phyloP scores from a whole-genome alignment of 1,140 invertebrate genomes.

The Lerema accius region DNA sequence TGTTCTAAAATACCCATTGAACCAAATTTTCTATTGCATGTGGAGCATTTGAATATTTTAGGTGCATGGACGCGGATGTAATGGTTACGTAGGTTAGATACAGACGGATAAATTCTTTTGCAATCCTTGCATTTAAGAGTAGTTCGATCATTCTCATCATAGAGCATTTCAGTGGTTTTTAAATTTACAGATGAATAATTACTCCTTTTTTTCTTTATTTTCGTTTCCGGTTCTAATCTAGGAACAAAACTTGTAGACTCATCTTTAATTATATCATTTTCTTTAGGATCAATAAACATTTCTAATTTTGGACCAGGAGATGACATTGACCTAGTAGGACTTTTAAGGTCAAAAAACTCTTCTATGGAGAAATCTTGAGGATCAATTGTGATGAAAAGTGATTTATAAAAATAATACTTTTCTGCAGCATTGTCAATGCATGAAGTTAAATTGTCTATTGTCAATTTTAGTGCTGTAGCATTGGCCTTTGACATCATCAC shows the following conservation, averaged over 20 bases:
- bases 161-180: conserved; percentile 55
- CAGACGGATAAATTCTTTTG: conserved; percentile 49
- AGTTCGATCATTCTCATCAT: conserved; percentile 48
- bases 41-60: conserved; percentile 57
- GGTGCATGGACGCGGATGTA: conserved; percentile 69
- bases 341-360: conserved; percentile 52
- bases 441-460: conserved; percentile 41
- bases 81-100: conserved; percentile 61
- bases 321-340: conserved; percentile 26
- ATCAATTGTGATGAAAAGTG: conserved; percentile 56
- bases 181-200: conserved; percentile 38
- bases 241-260: background rate
- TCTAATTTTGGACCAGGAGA: conserved; percentile 47
- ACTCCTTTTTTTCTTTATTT: conserved; percentile 36
- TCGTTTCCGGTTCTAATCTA: conserved; percentile 24
- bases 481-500: conserved; percentile 48
- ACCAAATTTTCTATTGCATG: conserved; percentile 62
- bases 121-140: conserved; percentile 60
- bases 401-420: conserved; percentile 39
- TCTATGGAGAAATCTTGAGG: conserved; percentile 45
- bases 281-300: conserved; percentile 35
- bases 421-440: conserved; percentile 44
- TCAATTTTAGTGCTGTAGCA: conserved; percentile 41
- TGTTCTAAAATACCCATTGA: conserved; percentile 52
- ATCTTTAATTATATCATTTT: conserved; percentile 22